Percentiles rank a stretch among this genome's conserved stretches.
Conservation (phyloP, 2,113 vertebrate species). For the Elaphurus davidianus region DNA sequence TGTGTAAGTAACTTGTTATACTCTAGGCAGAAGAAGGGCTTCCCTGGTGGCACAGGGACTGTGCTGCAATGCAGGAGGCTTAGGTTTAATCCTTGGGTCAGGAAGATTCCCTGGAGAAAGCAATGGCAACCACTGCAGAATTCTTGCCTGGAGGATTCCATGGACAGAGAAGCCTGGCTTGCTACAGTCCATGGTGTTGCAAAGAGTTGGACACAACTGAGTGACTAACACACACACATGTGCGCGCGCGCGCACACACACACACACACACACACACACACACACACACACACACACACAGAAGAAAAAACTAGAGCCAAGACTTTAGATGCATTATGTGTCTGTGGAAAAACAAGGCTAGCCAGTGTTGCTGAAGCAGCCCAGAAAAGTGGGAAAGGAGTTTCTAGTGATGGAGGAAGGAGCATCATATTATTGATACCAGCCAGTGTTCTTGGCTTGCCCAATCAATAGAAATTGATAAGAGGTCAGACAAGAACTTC, state of each 20-base stretch:
- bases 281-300: not conserved
- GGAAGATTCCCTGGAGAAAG: not conserved
- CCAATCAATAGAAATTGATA: not conserved
- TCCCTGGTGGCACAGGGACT: not conserved
- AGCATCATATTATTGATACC: not conserved
- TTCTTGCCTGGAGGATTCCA: not conserved
- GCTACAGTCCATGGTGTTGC: not conserved
- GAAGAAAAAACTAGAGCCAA: not conserved
- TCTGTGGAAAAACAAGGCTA: not conserved
- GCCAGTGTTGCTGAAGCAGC: not conserved
- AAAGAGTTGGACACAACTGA: not conserved
- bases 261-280: no score
- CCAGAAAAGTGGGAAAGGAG: not conserved
- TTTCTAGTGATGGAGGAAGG: not conserved
- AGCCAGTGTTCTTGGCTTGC: not conserved
- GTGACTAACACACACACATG: not conserved
- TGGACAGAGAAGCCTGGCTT: not conserved
- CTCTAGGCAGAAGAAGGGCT: not conserved
- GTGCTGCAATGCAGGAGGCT: not conserved
- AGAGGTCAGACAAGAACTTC: not conserved
- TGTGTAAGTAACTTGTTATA: not conserved
- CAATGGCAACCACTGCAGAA: not conserved
- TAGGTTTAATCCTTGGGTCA: not conserved
- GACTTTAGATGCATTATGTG: not conserved
- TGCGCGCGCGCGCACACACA: fast-evolving